Evolutionary conservation across 2,113 vertebrate species (phyloP), one percentile per base, ranked within the genome.

Genomic region (Ameiurus melas): DNA sequence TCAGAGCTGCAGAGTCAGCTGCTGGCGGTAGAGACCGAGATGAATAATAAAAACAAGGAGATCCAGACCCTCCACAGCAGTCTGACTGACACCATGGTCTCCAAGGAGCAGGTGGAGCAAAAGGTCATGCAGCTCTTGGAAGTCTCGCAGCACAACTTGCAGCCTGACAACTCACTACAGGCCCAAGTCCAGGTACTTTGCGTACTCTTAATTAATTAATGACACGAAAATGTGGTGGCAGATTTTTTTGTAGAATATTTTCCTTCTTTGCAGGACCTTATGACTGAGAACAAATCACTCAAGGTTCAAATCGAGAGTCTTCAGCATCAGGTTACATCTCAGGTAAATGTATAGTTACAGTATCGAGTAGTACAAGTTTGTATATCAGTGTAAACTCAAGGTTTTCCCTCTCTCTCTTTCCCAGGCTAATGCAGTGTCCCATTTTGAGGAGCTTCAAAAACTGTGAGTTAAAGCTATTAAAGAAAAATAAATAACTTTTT

Each of bases 401-500:
- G 89, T 64, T 81, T 75, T 43, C 73, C 1, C 73, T 1, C n/a
- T 17, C 22, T 47, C 5, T 36, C 73, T 84, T n/a, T 86, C n/a
- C 39, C 89, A 96, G 96, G 94, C 87, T 51, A 92, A 90, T 36
- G 93, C 95, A 27, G 96, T 97, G 92, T 97, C 96, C 91, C 95
- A 98, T 93, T 97, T 98, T 91, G 98, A 99, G 91, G 98, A 99
- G 91, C 95, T 99, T 80, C 97, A 99, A 93, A 99, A 98, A 95
- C 96, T 97, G 98, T 99, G 95, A 98, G 98, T 91, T 84, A 85
- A 16, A 77, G 43, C 5, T 17, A 3, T 81, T n/a, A 51, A 16
- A 30, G 2, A 79, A 43, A 6, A 68, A n/a, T 53, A 10, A 2
- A 22, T 4, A 19, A 10, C 16, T 5, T 27, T 75, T 83, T 9